These are phyloP conservation scores for Tachypleus tridentatus DNA, from an alignment of 1,140 invertebrate species.

Conservation along the genomic window DNA sequence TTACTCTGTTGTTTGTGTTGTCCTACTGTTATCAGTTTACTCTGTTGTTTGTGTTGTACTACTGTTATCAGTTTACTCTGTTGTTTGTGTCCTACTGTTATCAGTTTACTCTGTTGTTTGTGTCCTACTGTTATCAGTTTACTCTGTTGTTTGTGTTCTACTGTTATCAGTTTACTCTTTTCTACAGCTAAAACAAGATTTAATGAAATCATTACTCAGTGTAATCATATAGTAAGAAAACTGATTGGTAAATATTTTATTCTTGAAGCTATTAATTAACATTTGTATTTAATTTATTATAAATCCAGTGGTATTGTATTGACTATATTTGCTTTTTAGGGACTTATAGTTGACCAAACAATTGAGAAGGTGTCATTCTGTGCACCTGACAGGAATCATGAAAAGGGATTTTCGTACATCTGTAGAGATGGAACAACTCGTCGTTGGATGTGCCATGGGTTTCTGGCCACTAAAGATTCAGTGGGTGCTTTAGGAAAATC, in stretches of 20 bases:
- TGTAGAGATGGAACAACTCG: constrained; percentile 67
- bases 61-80: not conserved
- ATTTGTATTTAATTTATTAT: constrained; percentile 2
- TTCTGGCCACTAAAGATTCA: constrained; percentile 86
- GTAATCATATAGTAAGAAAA: too few species aligned
- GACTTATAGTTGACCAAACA: constrained; percentile 98
- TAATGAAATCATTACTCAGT: too few species aligned
- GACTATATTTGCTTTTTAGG: constrained; percentile 36
- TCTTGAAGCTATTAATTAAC: not conserved
- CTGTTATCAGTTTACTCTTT: too few species aligned
- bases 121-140: too few species aligned
- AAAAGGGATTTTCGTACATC: constrained; percentile 91
- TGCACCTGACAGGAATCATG: constrained; percentile 94
- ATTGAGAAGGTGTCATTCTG: constrained; percentile 99
- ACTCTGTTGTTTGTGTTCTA: not conserved
- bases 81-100: too few species aligned
- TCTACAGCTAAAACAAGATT: too few species aligned
- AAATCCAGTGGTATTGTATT: not conserved
- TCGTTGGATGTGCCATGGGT: constrained; percentile 99
- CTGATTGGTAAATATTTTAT: not conserved
- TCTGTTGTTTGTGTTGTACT: not conserved
- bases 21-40: too few species aligned
- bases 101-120: not conserved
- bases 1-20: not conserved
- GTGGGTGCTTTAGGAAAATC: not conserved